These are phyloP conservation scores for Nephotettix cincticeps DNA, from an alignment of 1,140 invertebrate genomes.

Conservation along the genomic window DNA sequence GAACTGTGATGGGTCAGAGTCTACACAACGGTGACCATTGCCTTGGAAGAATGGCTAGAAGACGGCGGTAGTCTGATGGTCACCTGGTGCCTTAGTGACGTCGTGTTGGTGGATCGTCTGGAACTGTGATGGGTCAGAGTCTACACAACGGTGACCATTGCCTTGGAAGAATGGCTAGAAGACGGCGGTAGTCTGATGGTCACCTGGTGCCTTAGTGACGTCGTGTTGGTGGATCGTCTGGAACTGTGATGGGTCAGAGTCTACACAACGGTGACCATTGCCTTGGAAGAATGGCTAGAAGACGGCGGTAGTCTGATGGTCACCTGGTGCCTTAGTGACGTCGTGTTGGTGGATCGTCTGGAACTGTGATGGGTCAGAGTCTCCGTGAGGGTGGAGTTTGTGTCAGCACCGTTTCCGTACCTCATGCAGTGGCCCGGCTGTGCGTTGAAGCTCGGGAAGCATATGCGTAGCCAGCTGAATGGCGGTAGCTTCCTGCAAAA, in stretches of 20 bases:
- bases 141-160: neutral
- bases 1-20: constrained; percentile 44
- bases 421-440: constrained; percentile 41
- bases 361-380: constrained; percentile 44
- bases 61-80: constrained; percentile 43
- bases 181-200: constrained; percentile 43
- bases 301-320: constrained; percentile 43
- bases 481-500: constrained; percentile 45
- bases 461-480: constrained; percentile 45
- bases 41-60: constrained; percentile 34
- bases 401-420: constrained; percentile 42
- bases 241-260: constrained; percentile 42
- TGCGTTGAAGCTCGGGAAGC: constrained; percentile 42
- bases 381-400: constrained; percentile 44
- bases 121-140: neutral
- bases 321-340: constrained; percentile 41
- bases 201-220: constrained; percentile 40
- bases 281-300: constrained; percentile 32
- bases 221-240: constrained; percentile 41
- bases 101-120: constrained; percentile 42
- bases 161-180: neutral
- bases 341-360: constrained; percentile 42
- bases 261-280: constrained; percentile 42
- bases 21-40: constrained; percentile 41
- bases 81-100: constrained; percentile 41